Base-by-base conservation (phyloP, 2,113 vertebrate genomes). In the Syngnathoides biaculeatus region DNA sequence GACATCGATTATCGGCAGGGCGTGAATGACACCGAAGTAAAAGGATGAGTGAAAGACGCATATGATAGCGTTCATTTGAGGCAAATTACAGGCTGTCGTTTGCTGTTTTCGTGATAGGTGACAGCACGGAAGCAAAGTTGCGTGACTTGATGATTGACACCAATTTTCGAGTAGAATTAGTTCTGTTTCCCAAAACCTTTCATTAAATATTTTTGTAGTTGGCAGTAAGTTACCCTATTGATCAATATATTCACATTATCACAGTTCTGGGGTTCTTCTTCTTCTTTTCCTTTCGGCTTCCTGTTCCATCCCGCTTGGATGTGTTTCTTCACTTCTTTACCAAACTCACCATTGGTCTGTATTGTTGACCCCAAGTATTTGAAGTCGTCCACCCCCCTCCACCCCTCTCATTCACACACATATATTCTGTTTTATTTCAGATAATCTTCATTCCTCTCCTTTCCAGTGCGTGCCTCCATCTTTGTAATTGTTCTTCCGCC, bases 31-130 rank as follows among this genome's bases (percentile, higher is more conserved):
- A 2, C 14, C 13, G 11, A 9, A 57, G 55, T 12, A 8, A 57
- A 14, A 9, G 55, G 26, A 57, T 57, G 72, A 84, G 83, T 79
- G 69, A 71, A 85, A 84, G 79, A 84, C 84, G 77, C 79, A 80
- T 72, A 86, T 86, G 40, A 87, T 71, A 47, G 68, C 63, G 9
- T 79, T 83, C 79, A 78, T 80, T 86, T 84, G 78, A 64, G 72
- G 71, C 68, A 88, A 89, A 87, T 87, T 81, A 87, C 42, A 80
- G 83, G 82, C 77, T 87, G 80, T 83, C 78, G 62, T 35, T 74
- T 73, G 66, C 60, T 64, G 26, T 73, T n/a, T 8, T 9, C 4
- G 6, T 82, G 57, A 79, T 74, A 8, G 60, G 68, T 82, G 86
- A 86, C 86, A 79, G 57, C 30, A 5, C 71, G 65, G 78, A 86